phyloP scores from a whole-genome alignment of 2,888 invertebrate genomes.

The Nesidiocoris tenuis region DNA sequence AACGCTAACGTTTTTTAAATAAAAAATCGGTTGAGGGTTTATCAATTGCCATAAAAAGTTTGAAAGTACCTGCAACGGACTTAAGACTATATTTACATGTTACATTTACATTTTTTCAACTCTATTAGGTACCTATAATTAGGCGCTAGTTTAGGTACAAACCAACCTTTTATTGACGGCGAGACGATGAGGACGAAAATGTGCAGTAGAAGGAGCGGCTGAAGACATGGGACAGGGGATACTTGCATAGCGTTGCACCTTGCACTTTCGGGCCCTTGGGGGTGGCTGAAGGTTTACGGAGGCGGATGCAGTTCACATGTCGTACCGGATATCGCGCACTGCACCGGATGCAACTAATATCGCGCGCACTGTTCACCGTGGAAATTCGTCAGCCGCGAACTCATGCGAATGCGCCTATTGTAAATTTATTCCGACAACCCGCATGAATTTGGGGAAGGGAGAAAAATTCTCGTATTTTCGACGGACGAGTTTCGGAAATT shows the following conservation, averaged over 20 bases:
- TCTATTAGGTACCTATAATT: too few relatives aligned
- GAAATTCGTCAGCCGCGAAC: not conserved
- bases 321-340: not conserved
- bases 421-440: too few relatives aligned
- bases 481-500: not conserved
- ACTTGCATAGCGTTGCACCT: not conserved
- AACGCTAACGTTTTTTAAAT: too few relatives aligned
- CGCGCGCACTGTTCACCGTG: not conserved
- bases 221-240: not conserved
- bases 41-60: too few relatives aligned
- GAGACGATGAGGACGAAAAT: not conserved
- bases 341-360: not conserved
- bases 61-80: too few relatives aligned
- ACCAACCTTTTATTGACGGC: not conserved
- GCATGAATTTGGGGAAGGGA: too few relatives aligned
- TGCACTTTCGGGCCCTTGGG: not conserved
- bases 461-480: too few relatives aligned
- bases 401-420: too few relatives aligned
- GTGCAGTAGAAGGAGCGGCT: not conserved
- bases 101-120: too few relatives aligned
- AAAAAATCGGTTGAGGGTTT: too few relatives aligned
- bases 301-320: not conserved
- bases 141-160: too few relatives aligned
- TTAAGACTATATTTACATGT: too few relatives aligned
- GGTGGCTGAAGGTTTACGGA: not conserved